Conservation (phyloP, 1,140 invertebrate genomes). For the Drosophila tani region DNA sequence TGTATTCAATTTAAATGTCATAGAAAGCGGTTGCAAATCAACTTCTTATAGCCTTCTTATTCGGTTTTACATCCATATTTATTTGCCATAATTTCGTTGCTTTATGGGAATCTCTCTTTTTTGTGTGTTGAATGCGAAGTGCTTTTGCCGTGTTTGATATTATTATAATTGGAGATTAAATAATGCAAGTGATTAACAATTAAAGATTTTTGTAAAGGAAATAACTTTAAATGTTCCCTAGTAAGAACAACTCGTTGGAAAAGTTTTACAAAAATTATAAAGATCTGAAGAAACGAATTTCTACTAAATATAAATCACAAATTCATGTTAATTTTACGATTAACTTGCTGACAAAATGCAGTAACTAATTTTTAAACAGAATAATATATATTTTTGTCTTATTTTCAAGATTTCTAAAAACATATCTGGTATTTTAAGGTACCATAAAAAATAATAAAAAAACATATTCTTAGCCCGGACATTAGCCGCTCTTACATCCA, state of each 20-base stretch:
- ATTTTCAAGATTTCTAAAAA: constrained; percentile 45
- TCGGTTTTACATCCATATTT: constrained; percentile 51
- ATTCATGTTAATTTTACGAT: too few species aligned
- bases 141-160: constrained; percentile 15
- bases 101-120: constrained; percentile 17
- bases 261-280: background rate
- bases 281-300: background rate
- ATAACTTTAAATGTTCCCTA: too few species aligned
- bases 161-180: constrained; percentile 22
- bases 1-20: constrained; percentile 75
- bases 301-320: too few species aligned
- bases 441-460: constrained; percentile 21
- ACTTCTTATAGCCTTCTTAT: constrained; percentile 1
- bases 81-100: constrained; percentile 39
- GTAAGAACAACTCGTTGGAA: background rate
- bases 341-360: too few species aligned
- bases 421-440: constrained; percentile 57
- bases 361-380: too few species aligned
- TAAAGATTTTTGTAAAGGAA: background rate
- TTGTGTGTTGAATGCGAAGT: constrained; percentile 9
- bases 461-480: background rate
- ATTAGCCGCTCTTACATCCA: constrained; percentile 24
- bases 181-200: constrained; percentile 10
- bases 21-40: constrained; percentile 50
- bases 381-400: too few species aligned